phyloP scores from a whole-genome alignment of 2,113 vertebrate genomes.

The Rana temporaria region DNA sequence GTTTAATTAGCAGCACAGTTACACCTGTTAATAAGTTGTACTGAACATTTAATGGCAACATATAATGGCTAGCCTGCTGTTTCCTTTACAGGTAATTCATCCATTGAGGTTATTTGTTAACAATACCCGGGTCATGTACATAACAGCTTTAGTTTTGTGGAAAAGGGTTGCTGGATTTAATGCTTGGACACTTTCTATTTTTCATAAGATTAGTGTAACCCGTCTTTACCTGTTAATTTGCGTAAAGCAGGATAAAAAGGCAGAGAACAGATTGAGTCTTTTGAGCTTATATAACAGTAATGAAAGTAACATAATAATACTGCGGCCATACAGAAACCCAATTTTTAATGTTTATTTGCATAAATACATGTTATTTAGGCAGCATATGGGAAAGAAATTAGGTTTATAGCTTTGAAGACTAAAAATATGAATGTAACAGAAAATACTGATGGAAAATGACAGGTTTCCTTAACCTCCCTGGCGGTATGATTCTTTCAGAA shows the following conservation, averaged over 20 bases:
- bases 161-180: neutral
- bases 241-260: neutral
- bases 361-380: no score
- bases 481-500: no score
- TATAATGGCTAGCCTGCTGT: constrained; percentile 14
- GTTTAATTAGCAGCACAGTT: constrained; percentile 43
- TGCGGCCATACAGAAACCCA: neutral
- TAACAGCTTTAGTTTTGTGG: neutral
- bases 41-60: constrained; percentile 13
- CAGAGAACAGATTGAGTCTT: neutral
- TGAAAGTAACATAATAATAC: neutral
- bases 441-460: no score
- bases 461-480: no score
- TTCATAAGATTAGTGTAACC: neutral
- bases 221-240: neutral
- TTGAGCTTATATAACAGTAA: neutral
- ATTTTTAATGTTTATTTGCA: no score
- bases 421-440: no score
- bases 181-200: neutral
- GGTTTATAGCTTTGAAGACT: no score
- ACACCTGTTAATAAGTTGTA: constrained; percentile 37
- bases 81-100: constrained; percentile 38
- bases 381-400: no score
- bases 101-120: constrained; percentile 41
- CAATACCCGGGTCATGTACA: constrained; percentile 23